A percentile compares a stretch with the other conserved stretches of the same genome.
These are phyloP conservation scores for Drosophila acutilabella DNA, from an alignment of 2,888 invertebrate genomes.

Conservation along the genomic window DNA sequence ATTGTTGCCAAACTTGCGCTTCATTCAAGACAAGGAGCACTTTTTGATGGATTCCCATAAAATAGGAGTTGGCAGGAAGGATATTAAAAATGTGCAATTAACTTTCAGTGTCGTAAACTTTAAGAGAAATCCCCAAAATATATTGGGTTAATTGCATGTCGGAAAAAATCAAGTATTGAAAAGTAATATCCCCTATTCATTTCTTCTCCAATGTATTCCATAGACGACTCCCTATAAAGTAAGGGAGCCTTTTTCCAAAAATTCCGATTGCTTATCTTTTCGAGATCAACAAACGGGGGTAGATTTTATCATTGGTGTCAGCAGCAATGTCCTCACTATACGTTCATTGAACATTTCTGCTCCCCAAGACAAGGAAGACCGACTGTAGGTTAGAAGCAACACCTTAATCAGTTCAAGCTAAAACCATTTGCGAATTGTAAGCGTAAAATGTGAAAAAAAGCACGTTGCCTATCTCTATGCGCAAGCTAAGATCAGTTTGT, in stretches of 20 bases:
- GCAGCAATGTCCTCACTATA: constrained; percentile 94
- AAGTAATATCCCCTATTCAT: not conserved
- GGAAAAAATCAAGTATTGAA: not conserved
- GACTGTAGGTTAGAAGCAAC: constrained; percentile 39
- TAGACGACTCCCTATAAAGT: constrained; percentile 86
- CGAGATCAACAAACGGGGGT: constrained; percentile 71
- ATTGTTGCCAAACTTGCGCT: constrained; percentile 62
- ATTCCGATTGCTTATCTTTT: constrained; percentile 88
- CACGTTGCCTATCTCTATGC: not conserved
- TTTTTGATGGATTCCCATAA: constrained; percentile 3
- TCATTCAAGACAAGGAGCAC: not conserved
- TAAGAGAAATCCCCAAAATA: constrained; percentile 7
- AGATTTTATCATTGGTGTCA: constrained; percentile 87
- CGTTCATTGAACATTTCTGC: constrained; percentile 95
- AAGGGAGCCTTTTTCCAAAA: constrained; percentile 90
- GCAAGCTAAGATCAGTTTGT: constrained; percentile 18
- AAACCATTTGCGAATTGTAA: constrained; percentile 73
- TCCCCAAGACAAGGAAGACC: constrained; percentile 92
- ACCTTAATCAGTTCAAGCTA: constrained; percentile 22
- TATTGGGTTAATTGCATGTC: constrained; percentile 13
- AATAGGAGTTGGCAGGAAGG: not conserved
- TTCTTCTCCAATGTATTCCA: constrained; percentile 47
- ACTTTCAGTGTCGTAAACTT: constrained; percentile 23
- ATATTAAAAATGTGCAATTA: constrained; percentile 44
- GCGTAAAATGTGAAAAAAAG: not conserved